Conservation (phyloP, 2,888 invertebrate species). For the Pachliopta kotzebuea region DNA sequence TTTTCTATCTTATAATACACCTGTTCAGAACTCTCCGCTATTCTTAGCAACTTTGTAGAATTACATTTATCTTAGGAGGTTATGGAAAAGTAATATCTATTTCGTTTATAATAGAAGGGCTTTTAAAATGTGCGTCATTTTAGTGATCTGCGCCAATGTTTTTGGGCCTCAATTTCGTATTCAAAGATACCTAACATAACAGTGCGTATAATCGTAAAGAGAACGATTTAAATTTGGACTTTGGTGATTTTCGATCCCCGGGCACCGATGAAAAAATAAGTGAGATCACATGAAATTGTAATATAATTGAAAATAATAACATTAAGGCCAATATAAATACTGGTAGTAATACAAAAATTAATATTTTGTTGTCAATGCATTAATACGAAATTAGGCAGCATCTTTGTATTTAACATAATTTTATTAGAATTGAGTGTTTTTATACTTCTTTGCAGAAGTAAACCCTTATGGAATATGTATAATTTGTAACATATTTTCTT, state of each 20-base stretch:
- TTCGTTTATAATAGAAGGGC: neutral
- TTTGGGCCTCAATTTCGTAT: slow-evolving; percentile 64
- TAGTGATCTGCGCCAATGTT: slow-evolving; percentile 49
- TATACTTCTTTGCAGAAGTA: slow-evolving; percentile 2
- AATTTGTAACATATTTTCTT: too few species aligned
- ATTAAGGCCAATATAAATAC: slow-evolving; percentile 12
- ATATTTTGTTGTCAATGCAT: slow-evolving; percentile 1
- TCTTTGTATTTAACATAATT: neutral
- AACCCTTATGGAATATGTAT: too few species aligned
- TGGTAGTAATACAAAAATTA: slow-evolving; percentile 13
- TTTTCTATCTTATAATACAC: slow-evolving; percentile 1
- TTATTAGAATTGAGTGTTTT: slow-evolving; percentile 14
- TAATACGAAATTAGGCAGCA: too few species aligned
- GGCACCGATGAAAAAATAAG: slow-evolving; percentile 31
- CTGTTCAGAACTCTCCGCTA: slow-evolving; percentile 9
- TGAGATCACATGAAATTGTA: slow-evolving; percentile 50
- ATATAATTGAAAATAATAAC: slow-evolving; percentile 36
- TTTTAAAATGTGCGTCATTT: slow-evolving; percentile 2
- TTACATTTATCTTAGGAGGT: neutral
- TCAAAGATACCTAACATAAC: slow-evolving; percentile 67
- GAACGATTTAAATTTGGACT: slow-evolving; percentile 70
- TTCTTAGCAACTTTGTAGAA: slow-evolving; percentile 24
- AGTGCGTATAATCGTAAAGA: slow-evolving; percentile 60
- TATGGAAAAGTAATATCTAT: neutral
- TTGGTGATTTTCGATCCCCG: slow-evolving; percentile 58